These are phyloP conservation scores for Enteromius viviparus DNA, from an alignment of 2,797 vertebrate species.

Conservation along the genomic window DNA sequence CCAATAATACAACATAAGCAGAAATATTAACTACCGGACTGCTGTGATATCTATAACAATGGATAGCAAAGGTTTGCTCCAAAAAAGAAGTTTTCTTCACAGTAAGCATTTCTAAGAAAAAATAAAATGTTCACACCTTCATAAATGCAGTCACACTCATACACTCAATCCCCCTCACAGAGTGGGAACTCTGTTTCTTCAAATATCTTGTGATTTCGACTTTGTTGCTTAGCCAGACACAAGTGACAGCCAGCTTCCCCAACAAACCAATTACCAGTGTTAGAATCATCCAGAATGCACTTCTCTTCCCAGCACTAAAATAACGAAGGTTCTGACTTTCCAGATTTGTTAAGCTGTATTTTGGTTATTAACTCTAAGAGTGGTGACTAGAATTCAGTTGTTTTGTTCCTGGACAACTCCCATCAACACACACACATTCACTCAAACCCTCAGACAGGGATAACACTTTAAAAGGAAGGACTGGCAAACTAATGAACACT, in stretches of 20 bases:
- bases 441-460: slow-evolving; percentile 36
- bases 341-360: slow-evolving; percentile 48
- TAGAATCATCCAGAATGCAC: slow-evolving; percentile 46
- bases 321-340: slow-evolving; percentile 44
- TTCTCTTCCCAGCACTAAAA: slow-evolving; percentile 35
- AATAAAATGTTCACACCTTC: slow-evolving; percentile 1
- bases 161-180: slow-evolving; percentile 21
- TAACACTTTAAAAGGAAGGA: slow-evolving; percentile 70
- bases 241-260: slow-evolving; percentile 38
- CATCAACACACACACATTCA: slow-evolving; percentile 41
- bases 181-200: neutral
- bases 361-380: slow-evolving; percentile 29
- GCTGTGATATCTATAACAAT: neutral
- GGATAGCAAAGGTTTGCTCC: neutral
- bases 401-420: slow-evolving; percentile 80
- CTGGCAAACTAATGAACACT: slow-evolving; percentile 75
- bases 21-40: neutral
- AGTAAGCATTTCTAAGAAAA: neutral
- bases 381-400: slow-evolving; percentile 55
- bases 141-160: slow-evolving; percentile 6
- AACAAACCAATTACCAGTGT: slow-evolving; percentile 56
- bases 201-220: slow-evolving; percentile 40
- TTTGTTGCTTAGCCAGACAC: slow-evolving; percentile 42
- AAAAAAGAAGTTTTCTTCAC: slow-evolving; percentile 8
- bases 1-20: neutral